phyloP scores from a whole-genome alignment of 2,113 vertebrate genomes.

The Heteronetta atricapilla region DNA sequence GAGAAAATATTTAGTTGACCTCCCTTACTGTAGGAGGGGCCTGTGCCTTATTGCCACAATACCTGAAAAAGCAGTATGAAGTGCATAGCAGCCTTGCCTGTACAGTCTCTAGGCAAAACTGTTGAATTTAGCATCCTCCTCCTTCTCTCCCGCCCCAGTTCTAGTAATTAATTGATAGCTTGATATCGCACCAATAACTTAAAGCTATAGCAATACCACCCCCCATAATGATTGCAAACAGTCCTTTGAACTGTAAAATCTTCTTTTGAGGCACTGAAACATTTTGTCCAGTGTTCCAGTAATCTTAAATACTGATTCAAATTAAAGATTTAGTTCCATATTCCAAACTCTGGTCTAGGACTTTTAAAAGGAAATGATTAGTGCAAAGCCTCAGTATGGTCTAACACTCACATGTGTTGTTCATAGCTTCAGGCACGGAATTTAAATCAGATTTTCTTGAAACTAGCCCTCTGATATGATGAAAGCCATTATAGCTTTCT shows the following conservation, averaged over 20 bases:
- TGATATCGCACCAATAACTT: conserved; percentile 1
- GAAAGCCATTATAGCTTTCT: not conserved
- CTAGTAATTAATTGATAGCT: conserved; percentile 36
- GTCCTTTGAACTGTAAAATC: not conserved
- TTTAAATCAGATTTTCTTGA: not conserved
- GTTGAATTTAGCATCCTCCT: conserved; percentile 25
- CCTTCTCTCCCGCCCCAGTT: not conserved
- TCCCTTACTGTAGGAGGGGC: conserved; percentile 54
- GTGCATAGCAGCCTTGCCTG: conserved; percentile 63
- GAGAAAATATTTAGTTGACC: conserved; percentile 48
- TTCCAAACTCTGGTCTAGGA: not conserved
- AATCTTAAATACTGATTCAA: not conserved
- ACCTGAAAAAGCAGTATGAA: conserved; percentile 62
- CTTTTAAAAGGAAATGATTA: not conserved
- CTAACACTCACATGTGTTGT: not conserved
- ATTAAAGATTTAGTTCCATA: not conserved
- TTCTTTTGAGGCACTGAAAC: not conserved
- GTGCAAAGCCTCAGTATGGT: conserved; percentile 18
- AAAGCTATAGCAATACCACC: conserved; percentile 60
- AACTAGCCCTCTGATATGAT: not conserved
- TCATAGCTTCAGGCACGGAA: conserved; percentile 24
- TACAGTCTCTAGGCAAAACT: conserved; percentile 43
- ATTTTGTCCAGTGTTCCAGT: not conserved
- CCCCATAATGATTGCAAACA: not conserved
- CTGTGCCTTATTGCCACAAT: conserved; percentile 65